Evolutionary conservation across 2,113 vertebrate genomes (phyloP), one percentile per base, ranked within the genome.

Genomic region (Sylvilagus bachmani): DNA sequence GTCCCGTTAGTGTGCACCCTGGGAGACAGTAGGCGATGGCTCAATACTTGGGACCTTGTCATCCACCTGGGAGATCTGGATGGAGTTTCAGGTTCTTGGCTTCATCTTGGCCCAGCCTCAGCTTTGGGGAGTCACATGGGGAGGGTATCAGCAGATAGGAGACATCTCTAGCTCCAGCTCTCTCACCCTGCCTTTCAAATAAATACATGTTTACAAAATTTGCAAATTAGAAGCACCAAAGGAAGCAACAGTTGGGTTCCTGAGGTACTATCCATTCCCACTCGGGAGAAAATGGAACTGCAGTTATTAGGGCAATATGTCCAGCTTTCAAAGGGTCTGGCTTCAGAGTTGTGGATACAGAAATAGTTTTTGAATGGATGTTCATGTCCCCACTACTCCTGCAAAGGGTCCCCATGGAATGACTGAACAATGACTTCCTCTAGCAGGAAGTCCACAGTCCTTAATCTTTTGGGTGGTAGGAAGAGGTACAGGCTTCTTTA

Each of bases 351-450:
- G 53, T 55, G 24, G 75, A 44, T 75, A 16, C 80, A 80, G 31
- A 70, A 82, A 86, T 78, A 78, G 33, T 17, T 66, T 58, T 62
- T 84, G 94, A 71, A 58, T 44, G 38, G 25, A 38, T 79, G 44
- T 88, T 71, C 25, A 14, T 95, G 83, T 58, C 55, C 11, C 19
- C 27, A 27, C 55, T 67, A 58, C 83, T n/a, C 24, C n/a, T 31
- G 61, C 38, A 55, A 70, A 83, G 70, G 9, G 16, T 92, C 70
- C 81, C 71, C 77, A 36, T 44, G 75, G 93, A 71, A 87, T 13
- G 82, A 84, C 85, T 96, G 92, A 92, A 85, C 90, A 96, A 92
- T 95, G 61, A 78, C 85, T 96, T 96, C 91, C 90, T 86, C 51
- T 73, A 64, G 78, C 77, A 95, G 90, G 87, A 93, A 92, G 73